Evolutionary conservation across 2,113 vertebrate species (phyloP).

Genomic region (Leucoraja erinaceus): DNA sequence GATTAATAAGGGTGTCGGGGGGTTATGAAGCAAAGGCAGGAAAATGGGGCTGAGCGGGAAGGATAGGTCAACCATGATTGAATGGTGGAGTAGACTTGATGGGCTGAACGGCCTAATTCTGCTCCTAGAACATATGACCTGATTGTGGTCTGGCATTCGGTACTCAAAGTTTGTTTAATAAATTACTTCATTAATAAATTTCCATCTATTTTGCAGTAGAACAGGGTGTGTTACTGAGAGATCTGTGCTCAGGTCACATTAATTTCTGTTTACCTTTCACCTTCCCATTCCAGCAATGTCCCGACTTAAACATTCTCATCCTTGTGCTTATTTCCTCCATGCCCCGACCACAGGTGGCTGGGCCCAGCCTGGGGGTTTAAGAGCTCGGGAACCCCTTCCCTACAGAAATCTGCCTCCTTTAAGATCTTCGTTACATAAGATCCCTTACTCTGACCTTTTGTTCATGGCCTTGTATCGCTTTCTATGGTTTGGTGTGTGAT

Average conservation of each 20-base stretch:
- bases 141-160: too few species aligned
- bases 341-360: background rate
- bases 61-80: too few species aligned
- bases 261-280: background rate
- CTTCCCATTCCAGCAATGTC: background rate
- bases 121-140: too few species aligned
- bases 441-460: background rate
- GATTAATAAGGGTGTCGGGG: too few species aligned
- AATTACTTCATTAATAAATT: too few species aligned
- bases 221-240: too few species aligned
- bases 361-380: background rate
- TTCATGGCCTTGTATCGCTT: background rate
- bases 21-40: too few species aligned
- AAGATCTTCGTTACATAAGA: background rate
- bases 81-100: too few species aligned
- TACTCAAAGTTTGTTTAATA: too few species aligned
- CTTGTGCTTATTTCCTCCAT: background rate
- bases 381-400: background rate
- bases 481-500: background rate
- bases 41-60: too few species aligned
- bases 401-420: background rate
- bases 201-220: too few species aligned
- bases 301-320: background rate
- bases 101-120: too few species aligned
- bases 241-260: background rate